phyloP scores from a whole-genome alignment of 35 echinoderm and acorn worm species.

The Heliocidaris tuberculata region DNA sequence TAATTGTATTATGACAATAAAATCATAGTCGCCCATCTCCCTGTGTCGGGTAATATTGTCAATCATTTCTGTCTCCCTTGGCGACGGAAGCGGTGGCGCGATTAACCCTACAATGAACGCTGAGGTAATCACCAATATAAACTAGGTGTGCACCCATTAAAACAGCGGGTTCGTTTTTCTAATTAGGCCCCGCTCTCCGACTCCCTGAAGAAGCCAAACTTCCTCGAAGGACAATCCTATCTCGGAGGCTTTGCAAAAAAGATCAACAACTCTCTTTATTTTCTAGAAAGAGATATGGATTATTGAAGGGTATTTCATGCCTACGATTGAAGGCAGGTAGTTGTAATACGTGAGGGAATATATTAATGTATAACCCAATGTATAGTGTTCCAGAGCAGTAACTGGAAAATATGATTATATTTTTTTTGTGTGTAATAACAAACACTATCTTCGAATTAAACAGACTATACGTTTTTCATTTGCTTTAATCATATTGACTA shows the following conservation, averaged over 20 bases:
- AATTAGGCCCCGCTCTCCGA: neutral
- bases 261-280: neutral
- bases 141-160: constrained; percentile 1
- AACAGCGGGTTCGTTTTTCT: neutral
- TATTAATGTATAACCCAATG: too few species aligned
- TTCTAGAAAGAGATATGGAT: neutral
- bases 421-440: too few species aligned
- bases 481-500: too few species aligned
- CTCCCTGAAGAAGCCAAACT: neutral
- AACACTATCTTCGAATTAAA: too few species aligned
- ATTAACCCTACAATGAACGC: neutral
- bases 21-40: neutral
- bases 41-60: neutral
- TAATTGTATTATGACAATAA: too few species aligned
- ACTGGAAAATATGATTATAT: too few species aligned
- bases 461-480: too few species aligned
- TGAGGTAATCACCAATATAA: neutral
- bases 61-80: neutral
- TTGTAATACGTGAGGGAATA: too few species aligned
- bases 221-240: neutral
- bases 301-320: neutral
- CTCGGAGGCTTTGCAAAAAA: neutral
- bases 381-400: too few species aligned
- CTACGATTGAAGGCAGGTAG: too few species aligned
- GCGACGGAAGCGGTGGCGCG: neutral